These are phyloP conservation scores for Hemibagrus guttatus DNA, from an alignment of 2,797 vertebrate genomes.

Conservation along the genomic window DNA sequence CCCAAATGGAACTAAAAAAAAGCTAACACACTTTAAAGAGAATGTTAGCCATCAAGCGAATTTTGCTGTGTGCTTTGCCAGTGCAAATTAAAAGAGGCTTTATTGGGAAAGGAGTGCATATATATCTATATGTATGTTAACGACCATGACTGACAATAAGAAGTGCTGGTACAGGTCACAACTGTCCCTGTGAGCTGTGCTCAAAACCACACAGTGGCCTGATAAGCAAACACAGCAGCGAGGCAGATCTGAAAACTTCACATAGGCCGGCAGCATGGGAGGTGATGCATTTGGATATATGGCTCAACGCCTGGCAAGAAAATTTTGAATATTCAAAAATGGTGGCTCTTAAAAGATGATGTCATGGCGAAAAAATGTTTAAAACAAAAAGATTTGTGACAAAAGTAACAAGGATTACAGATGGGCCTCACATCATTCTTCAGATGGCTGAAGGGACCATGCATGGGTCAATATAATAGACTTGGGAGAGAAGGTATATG, in stretches of 20 bases:
- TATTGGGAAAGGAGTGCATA: constrained; percentile 1
- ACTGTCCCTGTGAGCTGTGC: constrained; percentile 6
- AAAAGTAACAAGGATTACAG: constrained; percentile 17
- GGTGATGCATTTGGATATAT: constrained; percentile 19
- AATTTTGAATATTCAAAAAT: constrained; percentile 44
- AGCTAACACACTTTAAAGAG: constrained; percentile 21
- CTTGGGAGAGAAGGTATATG: constrained; percentile 22
- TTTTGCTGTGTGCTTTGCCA: constrained; percentile 26
- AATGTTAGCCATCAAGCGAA: constrained; percentile 7
- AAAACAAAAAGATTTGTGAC: constrained; percentile 6
- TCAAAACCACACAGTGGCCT: constrained; percentile 47
- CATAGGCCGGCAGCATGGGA: constrained; percentile 19
- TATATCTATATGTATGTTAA: neutral
- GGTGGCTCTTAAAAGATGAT: neutral
- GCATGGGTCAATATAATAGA: constrained; percentile 10
- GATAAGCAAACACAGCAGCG: constrained; percentile 26
- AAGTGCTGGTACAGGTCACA: constrained; percentile 41
- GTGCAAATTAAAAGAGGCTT: constrained; percentile 23
- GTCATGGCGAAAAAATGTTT: neutral
- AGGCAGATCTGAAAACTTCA: neutral
- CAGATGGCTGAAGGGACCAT: constrained; percentile 15
- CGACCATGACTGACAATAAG: constrained; percentile 11
- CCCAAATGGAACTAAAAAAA: neutral
- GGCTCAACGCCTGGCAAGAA: neutral
- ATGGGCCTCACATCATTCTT: constrained; percentile 24